A percentile compares a stretch with the other conserved stretches of the same genome.
Conservation (phyloP, 2,888 invertebrate genomes). For the Conchocele bisecta region DNA sequence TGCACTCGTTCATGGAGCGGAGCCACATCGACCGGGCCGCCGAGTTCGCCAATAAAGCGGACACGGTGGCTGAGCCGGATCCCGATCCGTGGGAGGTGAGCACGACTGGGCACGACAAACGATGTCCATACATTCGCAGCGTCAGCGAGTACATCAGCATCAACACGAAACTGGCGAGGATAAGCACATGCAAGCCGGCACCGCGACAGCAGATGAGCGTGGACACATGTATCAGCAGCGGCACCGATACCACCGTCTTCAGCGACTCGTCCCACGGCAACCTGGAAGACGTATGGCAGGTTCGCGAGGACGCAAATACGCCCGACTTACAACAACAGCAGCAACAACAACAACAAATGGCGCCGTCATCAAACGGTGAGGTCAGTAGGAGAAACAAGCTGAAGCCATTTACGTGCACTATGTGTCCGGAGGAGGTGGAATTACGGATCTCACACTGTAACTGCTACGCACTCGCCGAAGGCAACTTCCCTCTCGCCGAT, state of each 20-base stretch:
- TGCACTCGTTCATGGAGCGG: conserved; percentile 38
- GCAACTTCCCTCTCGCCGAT: conserved; percentile 18
- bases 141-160: conserved; percentile 48
- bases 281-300: conserved; percentile 46
- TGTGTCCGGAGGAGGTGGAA: conserved; percentile 13
- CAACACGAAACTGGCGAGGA: conserved; percentile 1
- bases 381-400: background rate
- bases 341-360: background rate
- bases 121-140: conserved; percentile 46
- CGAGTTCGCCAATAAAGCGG: conserved; percentile 32
- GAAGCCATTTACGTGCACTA: conserved; percentile 11
- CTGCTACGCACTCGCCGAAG: conserved; percentile 11
- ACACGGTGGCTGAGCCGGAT: conserved; percentile 1
- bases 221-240: conserved; percentile 46
- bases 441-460: conserved; percentile 20
- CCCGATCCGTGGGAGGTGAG: background rate
- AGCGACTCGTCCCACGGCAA: conserved; percentile 39
- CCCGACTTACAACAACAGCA: conserved; percentile 2
- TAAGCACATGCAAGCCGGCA: conserved; percentile 1
- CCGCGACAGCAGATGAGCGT: conserved; percentile 26
- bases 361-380: background rate
- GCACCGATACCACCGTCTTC: conserved; percentile 43
- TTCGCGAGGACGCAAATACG: conserved; percentile 35
- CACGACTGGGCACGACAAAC: background rate
- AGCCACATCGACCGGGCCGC: conserved; percentile 31